Evolutionary conservation across 2,113 vertebrate genomes (phyloP).

Genomic region (Platichthys flesus): DNA sequence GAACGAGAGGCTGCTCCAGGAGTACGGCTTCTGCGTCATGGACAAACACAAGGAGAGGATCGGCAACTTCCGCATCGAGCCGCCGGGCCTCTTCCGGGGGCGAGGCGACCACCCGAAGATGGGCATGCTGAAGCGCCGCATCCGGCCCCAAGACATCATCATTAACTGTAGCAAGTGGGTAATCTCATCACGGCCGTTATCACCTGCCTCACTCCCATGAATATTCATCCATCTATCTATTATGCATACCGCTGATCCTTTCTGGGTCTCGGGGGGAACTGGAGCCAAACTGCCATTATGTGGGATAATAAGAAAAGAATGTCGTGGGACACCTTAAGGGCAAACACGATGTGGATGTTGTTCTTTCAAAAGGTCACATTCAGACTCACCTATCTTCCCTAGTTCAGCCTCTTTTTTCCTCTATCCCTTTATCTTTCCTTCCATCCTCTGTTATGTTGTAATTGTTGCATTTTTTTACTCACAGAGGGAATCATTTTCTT

Average conservation of each 20-base stretch:
- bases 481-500: not conserved
- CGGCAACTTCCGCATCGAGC: constrained; percentile 97
- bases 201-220: not conserved
- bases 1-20: constrained; percentile 91
- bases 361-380: not conserved
- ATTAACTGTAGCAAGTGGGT: constrained; percentile 99
- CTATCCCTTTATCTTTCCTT: not conserved
- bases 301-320: too few species aligned
- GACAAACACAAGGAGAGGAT: constrained; percentile 97
- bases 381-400: not conserved
- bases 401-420: not conserved
- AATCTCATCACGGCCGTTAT: not conserved
- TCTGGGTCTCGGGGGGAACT: too few species aligned
- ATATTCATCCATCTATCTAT: not conserved
- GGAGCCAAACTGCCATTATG: not conserved
- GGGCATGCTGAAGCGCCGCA: constrained; percentile 95
- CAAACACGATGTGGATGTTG: too few species aligned
- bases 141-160: constrained; percentile 94
- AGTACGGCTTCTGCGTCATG: constrained; percentile 96
- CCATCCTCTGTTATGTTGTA: not conserved
- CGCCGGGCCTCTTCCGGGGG: constrained; percentile 94
- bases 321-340: too few species aligned
- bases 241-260: not conserved
- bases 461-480: not conserved
- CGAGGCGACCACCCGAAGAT: constrained; percentile 97